These are phyloP conservation scores for Dreissena polymorpha DNA, from an alignment of 1,140 invertebrate species.

Conservation along the genomic window DNA sequence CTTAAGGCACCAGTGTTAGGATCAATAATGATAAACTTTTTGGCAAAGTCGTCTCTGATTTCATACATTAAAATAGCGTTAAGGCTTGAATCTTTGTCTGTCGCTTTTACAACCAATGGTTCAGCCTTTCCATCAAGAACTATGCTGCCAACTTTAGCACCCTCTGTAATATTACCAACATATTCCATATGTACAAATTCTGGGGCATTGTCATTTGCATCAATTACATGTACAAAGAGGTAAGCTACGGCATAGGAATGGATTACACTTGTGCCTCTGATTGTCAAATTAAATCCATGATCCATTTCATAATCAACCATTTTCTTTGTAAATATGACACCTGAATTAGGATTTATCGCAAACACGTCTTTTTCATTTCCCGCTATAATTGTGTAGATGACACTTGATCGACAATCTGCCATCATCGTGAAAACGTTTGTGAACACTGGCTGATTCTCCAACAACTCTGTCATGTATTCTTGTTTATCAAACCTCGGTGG, in stretches of 20 bases:
- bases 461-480: slow-evolving; percentile 88
- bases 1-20: slow-evolving; percentile 92
- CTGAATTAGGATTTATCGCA: slow-evolving; percentile 79
- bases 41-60: slow-evolving; percentile 88
- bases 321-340: slow-evolving; percentile 77
- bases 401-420: slow-evolving; percentile 82
- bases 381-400: slow-evolving; percentile 73
- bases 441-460: slow-evolving; percentile 90
- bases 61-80: slow-evolving; percentile 92
- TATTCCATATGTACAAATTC: slow-evolving; percentile 86
- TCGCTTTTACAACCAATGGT: slow-evolving; percentile 88
- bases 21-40: slow-evolving; percentile 91
- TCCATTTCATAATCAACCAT: slow-evolving; percentile 82
- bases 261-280: slow-evolving; percentile 93
- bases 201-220: slow-evolving; percentile 91
- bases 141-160: slow-evolving; percentile 86
- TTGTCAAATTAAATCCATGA: slow-evolving; percentile 89
- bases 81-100: slow-evolving; percentile 87
- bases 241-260: slow-evolving; percentile 76
- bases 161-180: slow-evolving; percentile 86
- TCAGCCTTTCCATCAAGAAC: slow-evolving; percentile 84
- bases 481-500: slow-evolving; percentile 86
- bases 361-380: slow-evolving; percentile 78
- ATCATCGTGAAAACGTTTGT: slow-evolving; percentile 89
- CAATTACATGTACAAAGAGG: slow-evolving; percentile 80